Evolutionary conservation across 2,797 vertebrate species (phyloP), one percentile per base, ranked within the genome.

Genomic region (Scyliorhinus canicula): DNA sequence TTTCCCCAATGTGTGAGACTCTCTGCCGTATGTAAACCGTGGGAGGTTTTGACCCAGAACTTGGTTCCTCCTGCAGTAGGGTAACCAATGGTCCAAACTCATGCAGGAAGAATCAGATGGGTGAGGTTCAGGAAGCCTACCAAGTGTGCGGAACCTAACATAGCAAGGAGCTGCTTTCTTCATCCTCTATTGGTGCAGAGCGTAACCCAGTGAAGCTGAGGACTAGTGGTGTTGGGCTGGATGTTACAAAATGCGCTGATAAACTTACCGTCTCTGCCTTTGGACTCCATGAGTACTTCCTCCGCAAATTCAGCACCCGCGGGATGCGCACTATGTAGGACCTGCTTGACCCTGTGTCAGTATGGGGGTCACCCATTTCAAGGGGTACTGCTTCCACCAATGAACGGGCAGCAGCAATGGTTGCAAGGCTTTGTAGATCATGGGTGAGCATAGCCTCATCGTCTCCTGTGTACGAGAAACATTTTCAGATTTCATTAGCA

Each of bases 241-340:
- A 12, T 44, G 65, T 40, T 21, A 47, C 26, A 2, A 35, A 71
- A 52, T 52, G 44, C 65, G 8, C 28, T 28, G 31, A 47, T 47
- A 71, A 50, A 71, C 97, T 98, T 97, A 99, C 99, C 8, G 98
- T 98, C 96, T 99, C 99, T 96, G 98, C 97, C 95, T 98, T 99
- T 93, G 99, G 99, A 4, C 98, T 98, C 99, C 98, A 99, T 96
- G 97, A 98, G 97, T 98, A 99, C 96, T 99, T 99, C 95, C 98
- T 97, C 0, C 98, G 98, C 85, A 98, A 97, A 95, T 98, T 98
- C 93, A 98, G 97, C 95, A 97, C 97, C 0, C 98, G 97, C 79
- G 98, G 98, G 0, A 97, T 97, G 7, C 96, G 96, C 0, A 95
- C 63, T 47, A 96, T 95, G 1, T 95, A 57, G 21, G 93, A 1